Percentiles rank a stretch among this genome's conserved stretches.
phyloP scores from a whole-genome alignment of 2,888 invertebrate genomes.

The Celastrina argiolus region DNA sequence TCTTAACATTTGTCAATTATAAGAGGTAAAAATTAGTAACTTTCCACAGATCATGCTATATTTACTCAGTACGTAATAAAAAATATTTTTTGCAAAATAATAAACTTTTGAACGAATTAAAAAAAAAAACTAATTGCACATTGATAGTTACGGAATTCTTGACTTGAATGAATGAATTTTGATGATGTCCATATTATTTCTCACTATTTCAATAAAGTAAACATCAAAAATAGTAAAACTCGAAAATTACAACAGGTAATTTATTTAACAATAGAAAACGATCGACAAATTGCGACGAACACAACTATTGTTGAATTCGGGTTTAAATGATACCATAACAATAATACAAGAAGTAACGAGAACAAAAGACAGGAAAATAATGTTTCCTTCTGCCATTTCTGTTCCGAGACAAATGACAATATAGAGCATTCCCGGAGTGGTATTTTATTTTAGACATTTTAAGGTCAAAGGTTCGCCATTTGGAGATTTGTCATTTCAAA shows the following conservation, averaged over 20 bases:
- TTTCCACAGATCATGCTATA: too few species aligned
- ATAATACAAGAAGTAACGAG: constrained; percentile 2
- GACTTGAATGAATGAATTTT: too few species aligned
- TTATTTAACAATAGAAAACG: background rate
- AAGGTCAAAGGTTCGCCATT: constrained; percentile 10
- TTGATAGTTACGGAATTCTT: too few species aligned
- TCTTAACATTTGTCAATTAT: too few species aligned
- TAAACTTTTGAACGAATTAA: too few species aligned
- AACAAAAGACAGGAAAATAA: constrained; percentile 21
- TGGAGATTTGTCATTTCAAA: constrained; percentile 7
- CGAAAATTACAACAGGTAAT: background rate
- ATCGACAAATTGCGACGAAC: background rate
- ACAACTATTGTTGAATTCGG: constrained; percentile 12
- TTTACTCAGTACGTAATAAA: too few species aligned
- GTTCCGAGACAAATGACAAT: constrained; percentile 16
- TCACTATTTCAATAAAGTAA: background rate
- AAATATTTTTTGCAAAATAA: too few species aligned
- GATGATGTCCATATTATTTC: too few species aligned
- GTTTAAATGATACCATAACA: background rate
- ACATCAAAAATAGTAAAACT: background rate
- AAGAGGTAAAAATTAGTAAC: too few species aligned
- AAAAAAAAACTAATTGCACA: too few species aligned
- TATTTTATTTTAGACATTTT: constrained; percentile 14
- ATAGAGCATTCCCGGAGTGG: constrained; percentile 5
- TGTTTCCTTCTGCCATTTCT: constrained; percentile 13